These are phyloP conservation scores for Cygnus atratus DNA, from an alignment of 2,113 vertebrate genomes.

Conservation along the genomic window DNA sequence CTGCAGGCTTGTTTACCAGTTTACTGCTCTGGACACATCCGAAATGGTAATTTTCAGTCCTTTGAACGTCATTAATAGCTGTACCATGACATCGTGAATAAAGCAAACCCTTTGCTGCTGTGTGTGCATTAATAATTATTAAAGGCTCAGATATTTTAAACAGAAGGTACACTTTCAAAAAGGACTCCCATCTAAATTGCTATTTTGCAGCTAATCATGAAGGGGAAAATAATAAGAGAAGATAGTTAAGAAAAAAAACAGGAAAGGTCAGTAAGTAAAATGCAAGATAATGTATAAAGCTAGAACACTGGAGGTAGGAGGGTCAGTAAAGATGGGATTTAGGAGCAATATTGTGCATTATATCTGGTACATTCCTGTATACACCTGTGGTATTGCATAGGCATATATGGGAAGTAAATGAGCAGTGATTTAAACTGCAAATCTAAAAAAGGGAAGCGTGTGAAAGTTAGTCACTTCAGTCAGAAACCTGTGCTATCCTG, in stretches of 20 bases:
- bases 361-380: background rate
- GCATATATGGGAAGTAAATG: background rate
- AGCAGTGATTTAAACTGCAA: background rate
- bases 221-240: background rate
- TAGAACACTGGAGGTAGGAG: background rate
- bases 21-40: slow-evolving; percentile 93
- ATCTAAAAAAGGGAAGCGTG: background rate
- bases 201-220: slow-evolving; percentile 70
- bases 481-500: background rate
- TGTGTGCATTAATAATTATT: slow-evolving; percentile 75
- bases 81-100: slow-evolving; percentile 83
- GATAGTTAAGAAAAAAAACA: background rate
- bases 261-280: background rate
- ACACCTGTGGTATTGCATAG: background rate
- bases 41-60: slow-evolving; percentile 92
- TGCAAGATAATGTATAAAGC: background rate
- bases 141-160: slow-evolving; percentile 69
- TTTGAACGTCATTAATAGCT: slow-evolving; percentile 92
- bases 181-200: slow-evolving; percentile 31
- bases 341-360: background rate
- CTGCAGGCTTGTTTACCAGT: slow-evolving; percentile 96
- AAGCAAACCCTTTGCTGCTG: slow-evolving; percentile 82
- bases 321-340: background rate
- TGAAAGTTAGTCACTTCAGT: background rate
- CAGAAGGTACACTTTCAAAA: slow-evolving; percentile 60